phyloP scores from a whole-genome alignment of 2,797 vertebrate species.

The Melanotaenia maccullochi region DNA sequence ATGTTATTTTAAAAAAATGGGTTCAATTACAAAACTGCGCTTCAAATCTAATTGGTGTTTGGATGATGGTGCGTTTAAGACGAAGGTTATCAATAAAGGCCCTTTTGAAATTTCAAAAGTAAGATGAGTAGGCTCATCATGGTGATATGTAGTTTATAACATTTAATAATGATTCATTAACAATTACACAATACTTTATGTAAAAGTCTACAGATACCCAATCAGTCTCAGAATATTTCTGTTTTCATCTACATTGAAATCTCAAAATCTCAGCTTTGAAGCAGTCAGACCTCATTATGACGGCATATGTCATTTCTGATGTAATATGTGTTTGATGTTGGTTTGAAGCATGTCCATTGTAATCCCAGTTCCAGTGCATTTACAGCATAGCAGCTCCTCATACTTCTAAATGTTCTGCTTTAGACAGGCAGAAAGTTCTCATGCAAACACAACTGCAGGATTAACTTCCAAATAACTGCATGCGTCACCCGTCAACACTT shows the following conservation, averaged over 20 bases:
- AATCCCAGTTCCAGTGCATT: neutral
- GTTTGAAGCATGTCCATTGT: neutral
- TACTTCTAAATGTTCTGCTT: too few relatives aligned
- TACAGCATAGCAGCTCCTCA: too few relatives aligned
- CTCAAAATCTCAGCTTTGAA: neutral
- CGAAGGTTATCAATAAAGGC: conserved; percentile 15
- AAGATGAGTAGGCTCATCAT: neutral
- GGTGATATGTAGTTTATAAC: too few relatives aligned
- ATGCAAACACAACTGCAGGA: too few relatives aligned
- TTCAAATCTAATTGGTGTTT: conserved; percentile 16
- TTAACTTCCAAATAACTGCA: too few relatives aligned
- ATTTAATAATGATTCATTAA: neutral
- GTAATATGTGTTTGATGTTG: neutral
- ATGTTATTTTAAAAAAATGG: conserved; percentile 30
- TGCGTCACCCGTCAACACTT: too few relatives aligned
- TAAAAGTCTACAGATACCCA: neutral
- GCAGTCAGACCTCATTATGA: neutral
- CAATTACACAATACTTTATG: neutral
- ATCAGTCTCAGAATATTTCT: neutral
- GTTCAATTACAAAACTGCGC: conserved; percentile 15
- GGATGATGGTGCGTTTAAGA: conserved; percentile 10
- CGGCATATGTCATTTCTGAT: neutral
- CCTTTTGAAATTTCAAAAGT: too few relatives aligned
- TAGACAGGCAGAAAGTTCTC: too few relatives aligned
- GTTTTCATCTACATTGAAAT: too few relatives aligned